Conservation (phyloP, 1,140 invertebrate species). For the Heliconius melpomene region DNA sequence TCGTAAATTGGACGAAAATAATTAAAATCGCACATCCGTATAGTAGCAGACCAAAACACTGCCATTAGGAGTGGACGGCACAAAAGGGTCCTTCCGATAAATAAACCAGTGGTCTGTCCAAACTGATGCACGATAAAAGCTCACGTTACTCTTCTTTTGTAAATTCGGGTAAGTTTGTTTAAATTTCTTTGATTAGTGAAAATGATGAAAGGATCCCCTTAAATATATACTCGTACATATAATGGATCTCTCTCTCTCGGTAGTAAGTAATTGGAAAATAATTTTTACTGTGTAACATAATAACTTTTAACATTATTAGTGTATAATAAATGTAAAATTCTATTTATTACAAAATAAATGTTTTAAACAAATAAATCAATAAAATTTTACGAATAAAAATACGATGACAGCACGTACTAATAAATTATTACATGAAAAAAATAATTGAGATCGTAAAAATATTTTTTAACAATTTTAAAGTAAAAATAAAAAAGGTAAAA, state of each 20-base stretch:
- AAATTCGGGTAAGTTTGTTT: neutral
- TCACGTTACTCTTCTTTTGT: constrained; percentile 8
- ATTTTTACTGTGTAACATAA: neutral
- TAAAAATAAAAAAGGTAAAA: no score
- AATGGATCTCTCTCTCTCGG: neutral
- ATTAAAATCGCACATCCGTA: constrained; percentile 76
- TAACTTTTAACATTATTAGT: no score
- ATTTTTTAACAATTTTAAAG: no score
- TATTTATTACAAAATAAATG: neutral
- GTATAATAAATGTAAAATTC: no score
- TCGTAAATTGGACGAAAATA: constrained; percentile 81
- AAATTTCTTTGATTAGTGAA: constrained; percentile 1
- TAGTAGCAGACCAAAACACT: constrained; percentile 72
- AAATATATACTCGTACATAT: neutral
- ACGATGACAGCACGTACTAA: no score
- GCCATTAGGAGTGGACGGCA: constrained; percentile 65
- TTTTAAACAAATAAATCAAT: neutral
- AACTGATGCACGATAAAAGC: constrained; percentile 14
- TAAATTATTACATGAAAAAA: no score
- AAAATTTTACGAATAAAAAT: no score
- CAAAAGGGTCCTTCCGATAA: constrained; percentile 76
- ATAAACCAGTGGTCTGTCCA: constrained; percentile 55
- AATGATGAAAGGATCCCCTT: constrained; percentile 5
- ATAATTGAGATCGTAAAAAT: no score
- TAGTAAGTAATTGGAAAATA: neutral